Evolutionary conservation across 2,888 invertebrate genomes (phyloP).

Genomic region (Atherix ibis): DNA sequence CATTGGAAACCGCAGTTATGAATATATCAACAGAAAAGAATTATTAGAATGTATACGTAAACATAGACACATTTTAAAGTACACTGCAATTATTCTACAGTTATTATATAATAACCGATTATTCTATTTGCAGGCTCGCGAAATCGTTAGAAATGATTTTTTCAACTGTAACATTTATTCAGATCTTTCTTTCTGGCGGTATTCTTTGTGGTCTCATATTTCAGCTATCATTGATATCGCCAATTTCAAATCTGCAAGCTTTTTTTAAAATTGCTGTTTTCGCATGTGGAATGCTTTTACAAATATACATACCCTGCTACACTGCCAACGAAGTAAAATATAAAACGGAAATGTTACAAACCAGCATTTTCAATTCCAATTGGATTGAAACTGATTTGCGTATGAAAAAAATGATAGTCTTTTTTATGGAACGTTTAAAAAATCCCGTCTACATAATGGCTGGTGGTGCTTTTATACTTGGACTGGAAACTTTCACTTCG

Average conservation of each 20-base stretch:
- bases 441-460: constrained; percentile 3
- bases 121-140: constrained; percentile 1
- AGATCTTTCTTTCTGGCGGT: constrained; percentile 2
- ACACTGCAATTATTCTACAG: not conserved
- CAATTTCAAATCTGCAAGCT: constrained; percentile 1
- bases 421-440: constrained; percentile 4
- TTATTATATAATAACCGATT: not conserved
- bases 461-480: constrained; percentile 3
- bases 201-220: constrained; percentile 5
- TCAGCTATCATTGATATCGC: constrained; percentile 4
- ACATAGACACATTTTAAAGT: constrained; percentile 4
- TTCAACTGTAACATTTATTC: constrained; percentile 5
- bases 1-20: not conserved
- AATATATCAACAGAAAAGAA: not conserved
- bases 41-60: constrained; percentile 3
- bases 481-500: constrained; percentile 7
- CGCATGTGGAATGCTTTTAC: constrained; percentile 3
- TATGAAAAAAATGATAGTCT: constrained; percentile 4
- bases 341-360: constrained; percentile 1
- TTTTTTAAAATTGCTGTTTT: constrained; percentile 4
- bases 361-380: constrained; percentile 3
- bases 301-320: constrained; percentile 7
- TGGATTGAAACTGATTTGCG: constrained; percentile 1
- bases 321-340: constrained; percentile 3
- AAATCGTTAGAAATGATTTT: constrained; percentile 3